Evolutionary conservation across 2,888 invertebrate species (phyloP), one percentile per base, ranked within the genome.

Genomic region (Monochamus alternatus): DNA sequence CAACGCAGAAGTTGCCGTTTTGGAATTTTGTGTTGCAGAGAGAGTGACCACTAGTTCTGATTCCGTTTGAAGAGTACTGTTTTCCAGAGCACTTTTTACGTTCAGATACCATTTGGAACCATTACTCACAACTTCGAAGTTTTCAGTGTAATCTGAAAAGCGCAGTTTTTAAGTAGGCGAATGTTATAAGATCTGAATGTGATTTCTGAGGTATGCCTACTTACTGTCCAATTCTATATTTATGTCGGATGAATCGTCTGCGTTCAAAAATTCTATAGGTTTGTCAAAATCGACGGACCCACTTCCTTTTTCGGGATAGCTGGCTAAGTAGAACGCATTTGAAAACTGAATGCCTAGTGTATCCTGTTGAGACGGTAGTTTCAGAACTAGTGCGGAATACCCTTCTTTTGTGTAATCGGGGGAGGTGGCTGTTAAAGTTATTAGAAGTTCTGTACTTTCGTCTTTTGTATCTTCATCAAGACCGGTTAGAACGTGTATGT

Each of bases 381-480:
- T 69, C 30, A 69, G 31, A 47, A 69, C 60, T 44, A 69, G 30
- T 4, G 14, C 69, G 2, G 69, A 69, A 12, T 60, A 44, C 10
- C 69, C 69, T 60, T 3, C n/a, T 0, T 10, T 58, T 30, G 30
- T 47, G 31, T 30, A 31, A 12, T 60, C 69, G 2, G 47, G 30
- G 47, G 76, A 72, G 51, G 60, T 51, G 0, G 73, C 78, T 2
- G 52, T 59, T 58, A 78, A 3, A 3, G 63, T 70, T 4, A 78
- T 22, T 9, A 73, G 38, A 10, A 78, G 55, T 55, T 74, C 73
- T 3, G 70, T 31, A 44, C 69, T 51, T 10, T 60, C 51, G 8
- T 30, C 7, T 7, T 67, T 8, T 55, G 66, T 30, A 0, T 38
- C 9, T 5, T 10, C 10, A 14, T 74, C 59, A 59, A 78, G 58